Conservation (phyloP, 2,797 vertebrate genomes). For the Lithobates pipiens region DNA sequence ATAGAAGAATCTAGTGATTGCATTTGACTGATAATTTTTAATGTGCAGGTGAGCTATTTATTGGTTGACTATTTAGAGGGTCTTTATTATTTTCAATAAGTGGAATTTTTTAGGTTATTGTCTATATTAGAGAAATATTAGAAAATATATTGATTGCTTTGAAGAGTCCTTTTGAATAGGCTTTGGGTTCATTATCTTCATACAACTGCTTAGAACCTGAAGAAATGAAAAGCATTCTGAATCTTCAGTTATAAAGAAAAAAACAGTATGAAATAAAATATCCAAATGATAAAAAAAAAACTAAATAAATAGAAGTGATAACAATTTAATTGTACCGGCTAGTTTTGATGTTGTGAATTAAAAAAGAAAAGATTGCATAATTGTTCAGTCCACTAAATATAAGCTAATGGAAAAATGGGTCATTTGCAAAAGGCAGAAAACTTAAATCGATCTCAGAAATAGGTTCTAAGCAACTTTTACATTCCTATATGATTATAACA, state of each 20-base stretch:
- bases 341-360: background rate
- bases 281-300: background rate
- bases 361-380: background rate
- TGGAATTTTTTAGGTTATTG: background rate
- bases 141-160: background rate
- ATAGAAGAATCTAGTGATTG: background rate
- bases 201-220: conserved; percentile 25
- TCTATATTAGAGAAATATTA: background rate
- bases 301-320: background rate
- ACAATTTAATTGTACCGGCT: background rate
- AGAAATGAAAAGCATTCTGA: conserved; percentile 30
- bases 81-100: background rate
- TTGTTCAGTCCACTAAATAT: background rate
- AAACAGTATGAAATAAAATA: background rate
- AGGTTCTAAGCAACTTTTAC: no score
- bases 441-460: no score
- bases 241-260: background rate
- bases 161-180: conserved; percentile 5
- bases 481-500: no score
- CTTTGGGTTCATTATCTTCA: conserved; percentile 25
- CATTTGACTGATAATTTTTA: background rate
- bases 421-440: background rate
- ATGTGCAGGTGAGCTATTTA: background rate
- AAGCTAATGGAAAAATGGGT: background rate
- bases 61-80: background rate